Base-by-base conservation (phyloP, 2,888 invertebrate genomes). In the Bursaphelenchus okinawaensis region DNA sequence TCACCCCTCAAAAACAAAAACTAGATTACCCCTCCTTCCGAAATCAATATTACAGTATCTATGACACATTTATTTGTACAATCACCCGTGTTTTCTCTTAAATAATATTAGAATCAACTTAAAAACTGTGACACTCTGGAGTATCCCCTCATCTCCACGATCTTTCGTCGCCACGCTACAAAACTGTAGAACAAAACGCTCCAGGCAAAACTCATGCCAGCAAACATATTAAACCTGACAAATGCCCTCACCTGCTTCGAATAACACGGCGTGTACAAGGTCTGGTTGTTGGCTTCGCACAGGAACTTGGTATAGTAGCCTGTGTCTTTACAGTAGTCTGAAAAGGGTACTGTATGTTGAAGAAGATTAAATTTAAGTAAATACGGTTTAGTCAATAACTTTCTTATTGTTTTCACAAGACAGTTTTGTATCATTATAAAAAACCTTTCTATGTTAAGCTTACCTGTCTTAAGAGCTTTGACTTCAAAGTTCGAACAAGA, bases 401-500 rank as follows among this genome's bases (percentile, higher is more conserved):
- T n/a, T n/a, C n/a, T n/a, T n/a, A n/a, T n/a, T n/a, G n/a, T n/a
- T n/a, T n/a, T n/a, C n/a, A n/a, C n/a, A n/a, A n/a, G n/a, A n/a
- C n/a, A n/a, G n/a, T n/a, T n/a, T n/a, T n/a, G n/a, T n/a, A n/a
- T n/a, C n/a, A n/a, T n/a, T n/a, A n/a, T n/a, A n/a, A n/a, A n/a
- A n/a, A n/a, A n/a, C n/a, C 12, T 40, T 40, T 27, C 22, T 12
- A 1, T n/a, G n/a, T n/a, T n/a, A 7, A 69, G 20, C 56, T 26
- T 20, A 73, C 69, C 24, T 16, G 68, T 50, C 59, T 73, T 59
- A 8, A 69, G 28, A 16, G 72, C 70, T 24, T 68, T 69, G 9
- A 63, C 58, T 52, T 69, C 70, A 52, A 69, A 69, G 31, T 58
- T 55, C n/a, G 68, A 67, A 27, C 70, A 73, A 7, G 55, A 54